Conservation (phyloP, 2,797 vertebrate species). For the Craterocephalus amniculus region DNA sequence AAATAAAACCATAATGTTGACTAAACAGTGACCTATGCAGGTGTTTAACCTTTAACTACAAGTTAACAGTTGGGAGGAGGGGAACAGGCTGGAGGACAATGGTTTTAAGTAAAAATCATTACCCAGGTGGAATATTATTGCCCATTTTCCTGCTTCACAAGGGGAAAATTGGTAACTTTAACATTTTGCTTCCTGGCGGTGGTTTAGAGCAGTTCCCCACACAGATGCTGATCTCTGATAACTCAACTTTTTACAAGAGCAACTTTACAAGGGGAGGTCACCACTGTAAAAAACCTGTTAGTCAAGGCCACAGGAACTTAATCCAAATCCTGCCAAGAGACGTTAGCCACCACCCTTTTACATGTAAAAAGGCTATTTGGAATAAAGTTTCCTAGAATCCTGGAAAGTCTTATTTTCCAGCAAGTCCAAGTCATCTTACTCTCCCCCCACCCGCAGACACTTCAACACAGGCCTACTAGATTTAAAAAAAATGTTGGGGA, state of each 20-base stretch:
- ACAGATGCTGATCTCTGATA: background rate
- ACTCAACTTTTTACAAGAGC: background rate
- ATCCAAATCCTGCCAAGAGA: background rate
- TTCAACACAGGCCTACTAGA: too few relatives aligned
- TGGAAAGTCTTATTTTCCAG: too few relatives aligned
- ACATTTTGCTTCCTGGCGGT: background rate
- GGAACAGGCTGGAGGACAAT: background rate
- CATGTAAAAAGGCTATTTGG: too few relatives aligned
- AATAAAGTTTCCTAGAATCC: too few relatives aligned
- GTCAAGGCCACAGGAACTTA: background rate
- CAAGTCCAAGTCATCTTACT: background rate
- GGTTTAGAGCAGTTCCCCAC: background rate
- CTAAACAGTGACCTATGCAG: conserved; percentile 46
- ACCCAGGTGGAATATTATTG: background rate
- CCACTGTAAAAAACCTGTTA: background rate
- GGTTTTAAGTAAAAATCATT: conserved; percentile 45
- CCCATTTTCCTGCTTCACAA: background rate
- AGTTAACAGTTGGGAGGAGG: background rate
- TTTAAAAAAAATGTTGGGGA: background rate
- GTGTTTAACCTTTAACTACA: conserved; percentile 56
- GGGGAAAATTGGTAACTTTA: background rate
- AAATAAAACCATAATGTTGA: conserved; percentile 39
- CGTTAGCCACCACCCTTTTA: background rate
- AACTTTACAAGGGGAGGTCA: background rate
- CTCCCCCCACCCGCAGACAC: too few relatives aligned